Conservation (phyloP, 2,797 vertebrate genomes). For the Sebastes minor region DNA sequence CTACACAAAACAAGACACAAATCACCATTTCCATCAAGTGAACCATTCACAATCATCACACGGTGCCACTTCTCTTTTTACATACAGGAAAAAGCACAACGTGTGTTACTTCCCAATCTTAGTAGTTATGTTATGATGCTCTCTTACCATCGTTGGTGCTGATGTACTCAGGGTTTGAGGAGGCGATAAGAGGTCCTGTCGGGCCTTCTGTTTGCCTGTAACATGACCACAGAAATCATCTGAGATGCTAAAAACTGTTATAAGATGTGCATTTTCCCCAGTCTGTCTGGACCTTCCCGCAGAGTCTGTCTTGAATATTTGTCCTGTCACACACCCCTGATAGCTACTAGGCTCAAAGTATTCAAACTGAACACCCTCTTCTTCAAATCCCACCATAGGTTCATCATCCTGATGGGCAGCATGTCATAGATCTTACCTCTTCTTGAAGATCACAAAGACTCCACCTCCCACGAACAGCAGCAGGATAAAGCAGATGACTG, state of each 20-base stretch:
- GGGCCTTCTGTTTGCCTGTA: constrained; percentile 93
- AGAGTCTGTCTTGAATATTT: not conserved
- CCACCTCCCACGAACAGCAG: constrained; percentile 84
- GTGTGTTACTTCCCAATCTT: not conserved
- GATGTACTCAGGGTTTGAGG: constrained; percentile 97
- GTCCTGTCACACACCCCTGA: not conserved
- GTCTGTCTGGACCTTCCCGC: not conserved
- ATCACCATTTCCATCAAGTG: not conserved
- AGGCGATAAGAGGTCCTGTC: constrained; percentile 92
- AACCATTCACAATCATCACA: not conserved
- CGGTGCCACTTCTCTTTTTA: not conserved
- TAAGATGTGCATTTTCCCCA: not conserved
- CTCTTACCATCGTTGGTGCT: constrained; percentile 93
- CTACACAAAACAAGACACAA: constrained; percentile 59
- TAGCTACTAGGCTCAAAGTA: not conserved
- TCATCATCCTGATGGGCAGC: not conserved
- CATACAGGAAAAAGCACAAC: not conserved
- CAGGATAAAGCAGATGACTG: constrained; percentile 87
- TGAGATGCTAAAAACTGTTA: not conserved
- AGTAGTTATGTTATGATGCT: not conserved
- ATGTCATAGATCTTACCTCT: constrained; percentile 82
- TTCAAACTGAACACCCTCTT: not conserved
- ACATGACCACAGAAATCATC: constrained; percentile 18
- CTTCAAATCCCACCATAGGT: not conserved
- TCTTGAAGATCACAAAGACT: constrained; percentile 88